Base-by-base conservation (phyloP, 1,140 invertebrate species). In the Colletes gigas region DNA sequence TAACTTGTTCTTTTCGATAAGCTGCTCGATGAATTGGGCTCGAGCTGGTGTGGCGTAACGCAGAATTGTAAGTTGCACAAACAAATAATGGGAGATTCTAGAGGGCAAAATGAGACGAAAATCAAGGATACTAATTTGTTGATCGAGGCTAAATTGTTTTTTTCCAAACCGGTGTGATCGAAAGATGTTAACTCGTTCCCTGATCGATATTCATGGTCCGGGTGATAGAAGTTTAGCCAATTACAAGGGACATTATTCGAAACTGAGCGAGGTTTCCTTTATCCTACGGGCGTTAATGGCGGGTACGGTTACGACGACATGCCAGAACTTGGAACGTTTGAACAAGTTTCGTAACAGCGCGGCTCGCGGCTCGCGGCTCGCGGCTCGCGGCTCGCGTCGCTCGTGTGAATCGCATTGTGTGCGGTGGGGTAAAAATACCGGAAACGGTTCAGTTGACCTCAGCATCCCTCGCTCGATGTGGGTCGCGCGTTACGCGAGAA, bases 1-100 rank as follows among this genome's bases (percentile, higher is more conserved):
- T 68, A 68, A 68, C 12, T 50, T 3, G 19, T 68, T 52, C 50
- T 68, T 68, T 68, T 30, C 19, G 30, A 54, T 68, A 68, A 30
- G 66, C 14, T 68, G 52, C 47, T 52, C 47, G 66, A 68, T 30
- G 6, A 30, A 68, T 14, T 54, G 19, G 66, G 30, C 47, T 54
- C 47, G 19, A 30, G 19, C 15, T 30, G 9, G 9, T 15, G 41
- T 66, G 63, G 44, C 30, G 63, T 47, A 66, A 66, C 39, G 30
- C 30, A 39, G 39, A 65, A 65, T 30, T 30, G 1, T 2, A 30
- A 30, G 30, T 30, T 30, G 30, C 30, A 30, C 30, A 30, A 30
- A 30, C n/a, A n/a, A n/a, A n/a, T n/a, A n/a, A n/a, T n/a, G n/a
- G n/a, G n/a, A n/a, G n/a, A n/a, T n/a, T n/a, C n/a, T n/a, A n/a